Conservation (phyloP, 2,888 invertebrate species). For the Loripinus fragilis region DNA sequence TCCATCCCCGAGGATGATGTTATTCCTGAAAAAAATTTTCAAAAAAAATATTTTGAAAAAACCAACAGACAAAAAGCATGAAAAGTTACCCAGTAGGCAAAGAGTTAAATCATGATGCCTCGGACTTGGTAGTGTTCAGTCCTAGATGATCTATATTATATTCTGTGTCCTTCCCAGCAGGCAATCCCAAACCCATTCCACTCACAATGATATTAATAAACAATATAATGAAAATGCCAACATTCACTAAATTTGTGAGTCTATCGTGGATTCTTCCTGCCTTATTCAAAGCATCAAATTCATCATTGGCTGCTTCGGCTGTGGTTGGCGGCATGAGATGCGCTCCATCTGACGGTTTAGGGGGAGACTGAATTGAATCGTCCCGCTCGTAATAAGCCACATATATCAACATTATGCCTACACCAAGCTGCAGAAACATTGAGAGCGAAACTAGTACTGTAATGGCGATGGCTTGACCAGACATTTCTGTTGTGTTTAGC, state of each 20-base stretch:
- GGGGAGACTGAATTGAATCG: background rate
- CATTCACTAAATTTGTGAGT: background rate
- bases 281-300: constrained; percentile 5
- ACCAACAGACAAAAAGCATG: too few relatives aligned
- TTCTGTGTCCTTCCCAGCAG: background rate
- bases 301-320: background rate
- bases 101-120: too few relatives aligned
- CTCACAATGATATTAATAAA: constrained; percentile 29
- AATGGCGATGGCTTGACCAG: constrained; percentile 9
- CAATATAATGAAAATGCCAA: constrained; percentile 28
- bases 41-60: too few relatives aligned
- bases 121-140: background rate
- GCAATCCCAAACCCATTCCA: constrained; percentile 26
- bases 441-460: constrained; percentile 16
- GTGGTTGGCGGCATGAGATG: background rate
- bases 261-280: background rate
- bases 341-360: background rate
- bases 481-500: background rate
- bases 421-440: constrained; percentile 20
- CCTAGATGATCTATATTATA: constrained; percentile 9
- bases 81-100: too few relatives aligned
- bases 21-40: too few relatives aligned
- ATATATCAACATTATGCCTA: constrained; percentile 24
- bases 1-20: too few relatives aligned
- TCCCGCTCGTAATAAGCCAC: constrained; percentile 18